Evolutionary conservation across 2,113 vertebrate genomes (phyloP).

Genomic region (Zingel zingel): DNA sequence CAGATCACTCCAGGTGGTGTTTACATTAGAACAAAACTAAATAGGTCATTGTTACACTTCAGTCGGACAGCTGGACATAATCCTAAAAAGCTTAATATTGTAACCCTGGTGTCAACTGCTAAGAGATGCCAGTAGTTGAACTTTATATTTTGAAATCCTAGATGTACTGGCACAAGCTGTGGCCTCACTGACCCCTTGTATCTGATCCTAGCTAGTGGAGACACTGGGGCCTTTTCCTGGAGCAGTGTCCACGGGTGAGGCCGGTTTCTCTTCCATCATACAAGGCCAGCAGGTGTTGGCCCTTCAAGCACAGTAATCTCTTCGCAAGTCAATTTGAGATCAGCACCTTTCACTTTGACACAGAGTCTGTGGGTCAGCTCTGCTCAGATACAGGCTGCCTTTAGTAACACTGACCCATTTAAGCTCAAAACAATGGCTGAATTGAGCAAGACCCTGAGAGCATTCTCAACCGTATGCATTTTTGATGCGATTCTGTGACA

Average conservation of each 20-base stretch:
- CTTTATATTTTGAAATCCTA: neutral
- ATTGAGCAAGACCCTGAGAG: conserved; percentile 51
- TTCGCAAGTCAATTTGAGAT: conserved; percentile 41
- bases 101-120: neutral
- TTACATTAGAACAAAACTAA: neutral
- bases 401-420: conserved; percentile 77
- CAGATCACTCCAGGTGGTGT: neutral
- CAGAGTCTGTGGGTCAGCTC: conserved; percentile 34
- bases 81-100: neutral
- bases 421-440: conserved; percentile 53
- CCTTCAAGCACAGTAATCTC: conserved; percentile 8
- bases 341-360: conserved; percentile 21
- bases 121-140: neutral
- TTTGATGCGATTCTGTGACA: conserved; percentile 14
- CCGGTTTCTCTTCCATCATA: conserved; percentile 10
- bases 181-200: neutral
- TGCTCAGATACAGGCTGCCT: conserved; percentile 44
- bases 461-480: conserved; percentile 15
- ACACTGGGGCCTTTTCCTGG: neutral
- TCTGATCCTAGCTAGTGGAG: neutral
- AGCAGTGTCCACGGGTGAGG: neutral
- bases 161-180: neutral
- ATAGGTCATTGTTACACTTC: neutral
- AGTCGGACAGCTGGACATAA: conserved; percentile 7
- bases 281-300: neutral